Evolutionary conservation across 2,888 invertebrate genomes (phyloP).

Genomic region (Lathronympha strigana): DNA sequence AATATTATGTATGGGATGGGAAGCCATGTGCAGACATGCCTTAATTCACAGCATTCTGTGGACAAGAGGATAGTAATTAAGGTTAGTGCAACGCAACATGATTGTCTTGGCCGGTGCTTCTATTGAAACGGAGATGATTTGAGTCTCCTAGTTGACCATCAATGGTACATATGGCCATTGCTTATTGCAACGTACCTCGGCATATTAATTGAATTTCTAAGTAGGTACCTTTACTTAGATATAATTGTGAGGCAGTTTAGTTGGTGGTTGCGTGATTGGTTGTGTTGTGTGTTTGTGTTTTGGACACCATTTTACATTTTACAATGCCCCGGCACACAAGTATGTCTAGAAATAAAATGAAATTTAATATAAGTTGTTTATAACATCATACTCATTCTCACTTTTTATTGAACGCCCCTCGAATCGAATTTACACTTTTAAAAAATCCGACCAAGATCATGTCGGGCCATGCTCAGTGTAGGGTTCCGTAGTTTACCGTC

Average conservation of each 20-base stretch:
- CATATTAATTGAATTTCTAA: slow-evolving; percentile 18
- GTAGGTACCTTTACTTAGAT: background rate
- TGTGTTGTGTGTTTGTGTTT: background rate
- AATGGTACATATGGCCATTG: slow-evolving; percentile 5
- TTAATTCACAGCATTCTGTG: slow-evolving; percentile 15
- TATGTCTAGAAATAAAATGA: too few relatives aligned
- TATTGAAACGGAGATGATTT: slow-evolving; percentile 12
- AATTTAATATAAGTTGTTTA: too few relatives aligned
- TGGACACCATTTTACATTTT: too few relatives aligned
- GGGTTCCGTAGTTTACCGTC: too few relatives aligned
- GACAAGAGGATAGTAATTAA: slow-evolving; percentile 19
- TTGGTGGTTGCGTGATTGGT: background rate
- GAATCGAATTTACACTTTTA: too few relatives aligned
- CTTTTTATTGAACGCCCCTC: too few relatives aligned
- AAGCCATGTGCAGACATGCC: slow-evolving; percentile 5
- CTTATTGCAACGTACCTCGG: background rate
- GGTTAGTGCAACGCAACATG: slow-evolving; percentile 4
- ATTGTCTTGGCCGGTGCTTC: slow-evolving; percentile 9
- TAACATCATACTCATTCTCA: too few relatives aligned
- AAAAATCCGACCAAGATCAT: too few relatives aligned
- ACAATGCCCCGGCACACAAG: too few relatives aligned
- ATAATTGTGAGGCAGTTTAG: background rate
- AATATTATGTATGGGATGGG: background rate
- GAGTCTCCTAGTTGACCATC: background rate
- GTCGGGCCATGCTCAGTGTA: too few relatives aligned